A percentile compares a stretch with the other conserved stretches of the same genome.
Conservation (phyloP, 2,888 invertebrate genomes). For the Acanthoscelides obtectus region DNA sequence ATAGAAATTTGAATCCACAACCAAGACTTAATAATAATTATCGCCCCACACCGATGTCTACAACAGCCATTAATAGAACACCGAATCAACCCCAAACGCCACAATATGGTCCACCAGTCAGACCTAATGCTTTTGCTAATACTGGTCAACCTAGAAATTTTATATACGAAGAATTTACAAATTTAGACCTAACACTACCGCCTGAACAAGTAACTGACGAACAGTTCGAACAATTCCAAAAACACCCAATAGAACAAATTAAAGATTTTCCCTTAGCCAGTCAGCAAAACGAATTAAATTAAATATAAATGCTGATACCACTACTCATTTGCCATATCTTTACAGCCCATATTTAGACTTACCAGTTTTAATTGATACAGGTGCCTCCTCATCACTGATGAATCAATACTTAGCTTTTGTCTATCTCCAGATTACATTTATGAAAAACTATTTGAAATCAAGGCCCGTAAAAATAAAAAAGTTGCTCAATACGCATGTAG, state of each 20-base stretch:
- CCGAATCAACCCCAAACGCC: too few species aligned
- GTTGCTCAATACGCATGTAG: background rate
- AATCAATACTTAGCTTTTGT: background rate
- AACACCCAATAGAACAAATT: background rate
- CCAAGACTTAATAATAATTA: too few species aligned
- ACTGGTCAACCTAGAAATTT: background rate
- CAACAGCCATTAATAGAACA: too few species aligned
- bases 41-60: too few species aligned
- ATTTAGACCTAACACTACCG: too few species aligned
- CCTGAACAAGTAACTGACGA: too few species aligned
- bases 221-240: too few species aligned
- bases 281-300: background rate
- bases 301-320: background rate
- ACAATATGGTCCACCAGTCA: background rate
- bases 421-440: background rate
- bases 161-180: too few species aligned
- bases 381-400: background rate
- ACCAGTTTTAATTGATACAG: background rate
- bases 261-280: background rate
- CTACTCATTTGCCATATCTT: background rate
- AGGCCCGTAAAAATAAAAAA: background rate
- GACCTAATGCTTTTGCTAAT: background rate
- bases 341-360: background rate
- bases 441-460: background rate
- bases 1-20: too few species aligned